A percentile compares a stretch with the other conserved stretches of the same genome.
Evolutionary conservation across 2,888 invertebrate genomes (phyloP).

Genomic region (Clitarchus hookeri): DNA sequence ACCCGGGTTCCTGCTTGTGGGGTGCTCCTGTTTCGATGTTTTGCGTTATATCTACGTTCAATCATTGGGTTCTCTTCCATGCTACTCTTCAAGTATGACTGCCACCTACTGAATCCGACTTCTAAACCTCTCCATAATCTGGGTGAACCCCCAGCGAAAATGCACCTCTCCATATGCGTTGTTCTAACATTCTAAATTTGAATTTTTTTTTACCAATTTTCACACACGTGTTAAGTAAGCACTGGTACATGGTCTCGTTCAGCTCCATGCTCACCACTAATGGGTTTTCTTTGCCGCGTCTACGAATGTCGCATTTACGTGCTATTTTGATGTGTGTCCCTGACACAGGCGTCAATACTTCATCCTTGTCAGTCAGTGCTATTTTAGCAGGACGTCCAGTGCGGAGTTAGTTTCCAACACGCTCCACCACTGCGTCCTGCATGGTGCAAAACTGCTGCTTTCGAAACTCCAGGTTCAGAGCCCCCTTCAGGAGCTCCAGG

Average conservation of each 20-base stretch:
- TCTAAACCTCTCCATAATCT: too few relatives aligned
- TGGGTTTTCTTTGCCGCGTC: conserved; percentile 79
- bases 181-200: too few relatives aligned
- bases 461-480: conserved; percentile 72
- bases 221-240: too few relatives aligned
- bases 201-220: too few relatives aligned
- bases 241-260: conserved; percentile 91
- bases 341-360: conserved; percentile 38
- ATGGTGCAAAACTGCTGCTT: conserved; percentile 43
- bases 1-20: too few relatives aligned
- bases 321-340: conserved; percentile 86
- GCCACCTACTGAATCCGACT: too few relatives aligned
- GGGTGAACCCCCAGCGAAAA: too few relatives aligned
- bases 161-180: too few relatives aligned
- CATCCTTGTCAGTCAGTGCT: conserved; percentile 57
- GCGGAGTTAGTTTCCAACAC: conserved; percentile 51
- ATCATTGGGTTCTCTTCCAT: too few relatives aligned
- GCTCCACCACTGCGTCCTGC: conserved; percentile 49
- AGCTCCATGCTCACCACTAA: conserved; percentile 94
- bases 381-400: conserved; percentile 67
- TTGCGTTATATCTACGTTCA: too few relatives aligned
- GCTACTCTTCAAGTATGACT: too few relatives aligned
- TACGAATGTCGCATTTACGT: conserved; percentile 77
- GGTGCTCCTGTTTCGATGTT: too few relatives aligned
- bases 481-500: conserved; percentile 77